These are phyloP conservation scores for Drosophila ambigua DNA, from an alignment of 1,140 invertebrate species.

Conservation along the genomic window DNA sequence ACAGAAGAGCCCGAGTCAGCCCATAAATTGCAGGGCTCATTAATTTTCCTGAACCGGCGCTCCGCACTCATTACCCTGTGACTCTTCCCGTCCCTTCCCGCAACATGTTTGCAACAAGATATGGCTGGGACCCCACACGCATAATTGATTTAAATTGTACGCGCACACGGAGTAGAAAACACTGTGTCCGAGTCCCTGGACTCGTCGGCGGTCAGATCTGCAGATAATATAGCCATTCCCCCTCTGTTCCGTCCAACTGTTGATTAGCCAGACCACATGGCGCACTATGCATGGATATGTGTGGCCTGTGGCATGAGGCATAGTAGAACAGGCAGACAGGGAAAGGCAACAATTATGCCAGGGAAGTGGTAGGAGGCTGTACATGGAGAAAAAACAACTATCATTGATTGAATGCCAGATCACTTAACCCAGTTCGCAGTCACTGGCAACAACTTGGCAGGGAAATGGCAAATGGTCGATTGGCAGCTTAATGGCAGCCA, in stretches of 20 bases:
- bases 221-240: conserved; percentile 56
- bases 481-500: conserved; percentile 75
- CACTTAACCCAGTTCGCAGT: conserved; percentile 73
- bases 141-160: conserved; percentile 73
- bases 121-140: conserved; percentile 49
- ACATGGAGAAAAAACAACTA: conserved; percentile 1
- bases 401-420: conserved; percentile 72
- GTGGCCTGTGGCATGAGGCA: conserved; percentile 29
- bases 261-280: conserved; percentile 55
- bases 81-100: background rate
- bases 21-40: conserved; percentile 39
- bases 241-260: conserved; percentile 39
- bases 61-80: conserved; percentile 26
- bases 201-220: conserved; percentile 24
- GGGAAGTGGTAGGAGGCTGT: background rate
- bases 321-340: conserved; percentile 56
- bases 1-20: conserved; percentile 7
- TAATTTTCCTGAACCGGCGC: conserved; percentile 11
- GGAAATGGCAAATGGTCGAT: conserved; percentile 70
- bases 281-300: conserved; percentile 48
- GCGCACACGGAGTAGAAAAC: conserved; percentile 31
- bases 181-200: conserved; percentile 38
- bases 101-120: conserved; percentile 13
- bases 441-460: conserved; percentile 67
- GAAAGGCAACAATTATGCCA: conserved; percentile 60